Evolutionary conservation across 2,888 invertebrate genomes (phyloP), one percentile per base, ranked within the genome.

Genomic region (Acrocyrtus sp.): DNA sequence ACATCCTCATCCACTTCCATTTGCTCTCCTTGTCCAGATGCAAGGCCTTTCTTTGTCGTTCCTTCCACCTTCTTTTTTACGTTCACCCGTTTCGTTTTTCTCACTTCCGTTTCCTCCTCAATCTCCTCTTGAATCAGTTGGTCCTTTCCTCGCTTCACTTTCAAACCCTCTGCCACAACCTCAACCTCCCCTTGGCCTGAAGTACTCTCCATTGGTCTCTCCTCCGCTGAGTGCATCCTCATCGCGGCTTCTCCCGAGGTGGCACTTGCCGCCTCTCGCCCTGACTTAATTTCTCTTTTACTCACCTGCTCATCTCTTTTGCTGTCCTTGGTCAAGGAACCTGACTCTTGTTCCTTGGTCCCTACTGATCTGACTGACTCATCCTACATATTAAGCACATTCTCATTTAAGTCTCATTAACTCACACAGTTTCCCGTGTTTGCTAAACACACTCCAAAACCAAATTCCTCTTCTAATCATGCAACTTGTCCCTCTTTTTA

Each of bases 241-340:
- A 48, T 61, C 45, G 47, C 67, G 8, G 43, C 24, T 4, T 24
- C 12, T 4, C 21, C 15, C 15, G 60, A 61, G 39, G 54, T 54
- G 24, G 69, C 48, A 21, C 45, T 24, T n/a, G 62, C 19, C 12
- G 17, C 26, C 19, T 41, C 6, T 12, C 51, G 50, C 15, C 29
- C 34, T 10, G 63, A 45, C 58, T 72, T 51, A 24, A 45, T 50
- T 15, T 22, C 24, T 41, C 58, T 58, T 34, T 19, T 50, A 67
- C 67, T 67, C 56, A 66, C 66, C 60, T 54, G 29, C 62, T 84
- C 84, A 79, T 85, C 86, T 80, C 87, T 86, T 83, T 86, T 85
- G 81, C 85, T 51, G 57, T 63, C 57, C 68, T 74, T 57, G 67
- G 66, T 21, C 61, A 67, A 62, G 60, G 61, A 39, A 34, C 10